phyloP scores from a whole-genome alignment of 2,797 vertebrate genomes.

The Gymnoscopelus microlampas region DNA sequence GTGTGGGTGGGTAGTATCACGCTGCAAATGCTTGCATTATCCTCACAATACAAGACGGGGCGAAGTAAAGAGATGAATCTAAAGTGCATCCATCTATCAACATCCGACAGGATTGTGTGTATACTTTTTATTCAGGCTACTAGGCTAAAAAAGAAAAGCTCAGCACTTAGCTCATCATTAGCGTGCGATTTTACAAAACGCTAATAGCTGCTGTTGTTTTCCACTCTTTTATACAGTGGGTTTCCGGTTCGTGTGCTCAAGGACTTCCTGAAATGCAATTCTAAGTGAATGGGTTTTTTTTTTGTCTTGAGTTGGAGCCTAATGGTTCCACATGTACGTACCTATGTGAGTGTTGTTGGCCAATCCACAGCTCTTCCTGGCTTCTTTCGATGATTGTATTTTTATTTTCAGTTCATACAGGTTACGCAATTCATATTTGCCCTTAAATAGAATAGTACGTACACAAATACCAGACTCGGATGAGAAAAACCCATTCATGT shows the following conservation, averaged over 20 bases:
- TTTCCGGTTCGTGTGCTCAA: not conserved
- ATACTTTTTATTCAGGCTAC: conserved; percentile 47
- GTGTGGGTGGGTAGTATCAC: conserved; percentile 36
- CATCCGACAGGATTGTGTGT: conserved; percentile 39
- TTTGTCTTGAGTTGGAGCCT: not conserved
- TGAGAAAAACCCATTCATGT: too few species aligned
- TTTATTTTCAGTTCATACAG: too few species aligned
- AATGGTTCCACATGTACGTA: too few species aligned
- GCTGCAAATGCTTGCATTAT: conserved; percentile 27
- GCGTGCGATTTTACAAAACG: conserved; percentile 64
- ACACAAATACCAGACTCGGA: too few species aligned
- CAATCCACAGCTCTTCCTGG: conserved; percentile 19
- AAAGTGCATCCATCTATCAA: conserved; percentile 73
- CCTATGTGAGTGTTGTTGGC: not conserved
- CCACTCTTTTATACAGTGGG: conserved; percentile 5
- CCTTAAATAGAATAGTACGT: too few species aligned
- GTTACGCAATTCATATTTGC: too few species aligned
- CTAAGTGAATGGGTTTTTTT: not conserved
- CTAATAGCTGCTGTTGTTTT: conserved; percentile 56
- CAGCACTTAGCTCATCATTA: conserved; percentile 75
- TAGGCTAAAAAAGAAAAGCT: conserved; percentile 24
- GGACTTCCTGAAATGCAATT: conserved; percentile 13
- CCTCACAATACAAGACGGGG: conserved; percentile 42
- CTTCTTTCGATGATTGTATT: not conserved
- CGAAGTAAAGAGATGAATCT: conserved; percentile 56